Conservation (phyloP, 2,113 vertebrate species). For the Myodes glareolus region DNA sequence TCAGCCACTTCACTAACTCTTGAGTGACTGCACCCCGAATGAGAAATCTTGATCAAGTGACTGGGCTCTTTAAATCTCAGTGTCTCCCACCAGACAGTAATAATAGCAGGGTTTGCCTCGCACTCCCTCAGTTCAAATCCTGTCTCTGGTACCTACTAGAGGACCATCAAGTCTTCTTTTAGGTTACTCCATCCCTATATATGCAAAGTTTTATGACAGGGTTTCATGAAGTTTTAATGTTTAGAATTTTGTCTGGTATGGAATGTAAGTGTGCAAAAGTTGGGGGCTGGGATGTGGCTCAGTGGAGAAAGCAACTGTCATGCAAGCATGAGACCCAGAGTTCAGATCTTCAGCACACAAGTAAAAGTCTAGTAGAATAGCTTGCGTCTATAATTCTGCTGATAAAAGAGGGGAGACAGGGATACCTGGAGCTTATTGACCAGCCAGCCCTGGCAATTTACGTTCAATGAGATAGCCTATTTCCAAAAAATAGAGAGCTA, state of each 20-base stretch:
- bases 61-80: not conserved
- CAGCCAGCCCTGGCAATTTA: not conserved
- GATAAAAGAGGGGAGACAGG: not conserved
- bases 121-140: not conserved
- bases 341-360: not conserved
- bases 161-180: not conserved
- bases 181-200: not conserved
- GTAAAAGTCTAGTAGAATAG: not conserved
- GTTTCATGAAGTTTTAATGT: slow-evolving; percentile 21
- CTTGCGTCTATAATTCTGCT: not conserved
- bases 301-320: no score
- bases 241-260: not conserved
- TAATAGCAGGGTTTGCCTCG: not conserved
- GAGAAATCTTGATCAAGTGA: not conserved
- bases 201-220: not conserved
- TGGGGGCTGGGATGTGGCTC: not conserved
- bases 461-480: not conserved
- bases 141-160: not conserved
- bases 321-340: not conserved
- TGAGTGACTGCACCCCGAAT: not conserved
- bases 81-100: not conserved
- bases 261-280: not conserved
- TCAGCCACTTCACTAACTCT: not conserved
- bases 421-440: not conserved
- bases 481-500: not conserved